Evolutionary conservation across 2,797 vertebrate species (phyloP), one percentile per base, ranked within the genome.

Genomic region (Tenualosa thibaudeaui): DNA sequence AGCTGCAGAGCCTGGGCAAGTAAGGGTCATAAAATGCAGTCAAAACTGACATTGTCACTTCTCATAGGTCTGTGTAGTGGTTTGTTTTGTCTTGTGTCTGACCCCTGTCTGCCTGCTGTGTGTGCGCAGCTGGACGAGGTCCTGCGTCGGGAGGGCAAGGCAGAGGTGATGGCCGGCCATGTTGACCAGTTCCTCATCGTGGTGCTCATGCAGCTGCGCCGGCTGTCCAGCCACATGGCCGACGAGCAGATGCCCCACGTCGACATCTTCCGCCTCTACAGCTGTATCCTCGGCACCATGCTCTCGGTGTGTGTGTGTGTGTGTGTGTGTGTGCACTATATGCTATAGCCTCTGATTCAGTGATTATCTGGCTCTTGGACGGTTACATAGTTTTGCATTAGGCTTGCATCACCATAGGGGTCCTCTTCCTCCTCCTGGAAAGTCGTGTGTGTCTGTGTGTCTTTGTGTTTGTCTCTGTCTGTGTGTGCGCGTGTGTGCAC

Each of bases 161-260:
- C 97, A 0, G 97, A 98, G 90, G 97, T 97, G 5, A 99, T 99
- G 98, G 99, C 98, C 0, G 98, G 98, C 86, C 98, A 99, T 91
- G 99, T 99, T 0, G 98, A 99, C 88, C 98, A 99, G 88, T 99
- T 99, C 93, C 96, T 99, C 83, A 99, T 99, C 83, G 98, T 97
- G 54, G 99, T 97, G 0, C 97, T 99, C 91, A 99, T 99, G 98
- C 98, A 99, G 92, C 96, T 99, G 19, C 93, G 98, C 37, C 96
- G 99, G n/a, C 97, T 98, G 90, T 98, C 97, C 93, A 99, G 97
- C 0, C 97, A 99, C 88, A 98, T 99, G 97, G 97, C 97, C 3
- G 98, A 99, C 58, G 98, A 99, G 90, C 96, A 97, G 8, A 88
- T 98, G 87, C 97, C 98, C 92, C 99, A 98, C 90, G 96, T 93